phyloP scores from a whole-genome alignment of 2,797 vertebrate genomes.

The Myiotriccus ornatus region DNA sequence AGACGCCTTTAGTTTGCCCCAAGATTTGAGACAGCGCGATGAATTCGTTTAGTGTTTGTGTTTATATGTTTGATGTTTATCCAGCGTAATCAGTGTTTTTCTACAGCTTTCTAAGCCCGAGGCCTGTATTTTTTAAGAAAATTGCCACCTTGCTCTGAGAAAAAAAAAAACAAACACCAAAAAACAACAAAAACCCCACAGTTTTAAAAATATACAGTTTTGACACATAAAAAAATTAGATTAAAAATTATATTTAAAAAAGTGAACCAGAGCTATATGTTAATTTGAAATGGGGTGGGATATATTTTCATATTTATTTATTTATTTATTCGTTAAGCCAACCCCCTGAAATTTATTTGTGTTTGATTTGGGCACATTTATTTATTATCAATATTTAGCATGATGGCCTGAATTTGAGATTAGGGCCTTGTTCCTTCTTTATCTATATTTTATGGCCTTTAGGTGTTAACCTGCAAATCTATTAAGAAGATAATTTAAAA shows the following conservation, averaged over 20 bases:
- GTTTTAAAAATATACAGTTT: not conserved
- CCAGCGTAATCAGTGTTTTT: not conserved
- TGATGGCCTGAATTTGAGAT: not conserved
- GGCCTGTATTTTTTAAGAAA: not conserved
- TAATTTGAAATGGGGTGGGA: not conserved
- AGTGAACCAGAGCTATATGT: not conserved
- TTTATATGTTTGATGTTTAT: too few species aligned
- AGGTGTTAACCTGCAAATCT: not conserved
- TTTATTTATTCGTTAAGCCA: not conserved
- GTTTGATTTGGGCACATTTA: not conserved
- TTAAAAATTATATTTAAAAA: not conserved
- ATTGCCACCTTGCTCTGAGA: not conserved
- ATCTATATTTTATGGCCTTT: not conserved
- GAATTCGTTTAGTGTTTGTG: not conserved
- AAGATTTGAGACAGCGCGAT: too few species aligned
- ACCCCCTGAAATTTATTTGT: not conserved
- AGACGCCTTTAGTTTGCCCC: rapidly evolving
- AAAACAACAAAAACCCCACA: too few species aligned
- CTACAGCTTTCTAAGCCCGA: not conserved
- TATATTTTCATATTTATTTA: not conserved
- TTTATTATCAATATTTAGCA: not conserved
- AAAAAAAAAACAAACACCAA: too few species aligned
- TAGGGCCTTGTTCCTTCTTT: not conserved
- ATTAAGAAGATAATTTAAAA: not conserved
- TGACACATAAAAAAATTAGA: not conserved